These are phyloP conservation scores for Entomobrya proxima DNA, from an alignment of 2,888 invertebrate genomes.

Conservation along the genomic window DNA sequence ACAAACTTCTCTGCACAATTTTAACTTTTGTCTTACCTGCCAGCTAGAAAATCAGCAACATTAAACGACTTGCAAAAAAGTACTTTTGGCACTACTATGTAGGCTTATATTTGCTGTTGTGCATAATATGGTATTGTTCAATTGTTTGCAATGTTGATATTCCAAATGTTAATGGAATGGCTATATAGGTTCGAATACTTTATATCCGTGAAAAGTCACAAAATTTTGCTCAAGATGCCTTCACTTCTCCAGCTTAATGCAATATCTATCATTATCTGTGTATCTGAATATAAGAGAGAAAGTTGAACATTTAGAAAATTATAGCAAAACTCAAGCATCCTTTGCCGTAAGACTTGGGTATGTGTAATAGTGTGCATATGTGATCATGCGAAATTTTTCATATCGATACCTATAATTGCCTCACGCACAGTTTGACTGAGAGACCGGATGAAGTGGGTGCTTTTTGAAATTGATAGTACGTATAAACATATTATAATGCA, in stretches of 20 bases:
- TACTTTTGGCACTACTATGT: no score
- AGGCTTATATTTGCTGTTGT: no score
- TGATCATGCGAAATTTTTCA: background rate
- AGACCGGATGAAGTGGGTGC: background rate
- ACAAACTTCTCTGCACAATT: background rate
- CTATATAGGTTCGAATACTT: no score
- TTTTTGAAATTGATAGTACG: background rate
- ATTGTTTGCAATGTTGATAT: no score
- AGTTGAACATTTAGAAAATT: no score
- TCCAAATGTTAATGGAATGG: no score
- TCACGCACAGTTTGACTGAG: conserved; percentile 1
- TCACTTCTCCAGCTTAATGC: no score
- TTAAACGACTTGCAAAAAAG: background rate
- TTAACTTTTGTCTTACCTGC: conserved; percentile 28
- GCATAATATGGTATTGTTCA: no score
- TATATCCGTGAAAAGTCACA: no score
- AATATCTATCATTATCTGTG: no score
- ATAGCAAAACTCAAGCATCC: background rate
- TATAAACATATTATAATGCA: background rate
- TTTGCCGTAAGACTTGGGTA: background rate
- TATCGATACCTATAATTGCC: background rate
- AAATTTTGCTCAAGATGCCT: no score
- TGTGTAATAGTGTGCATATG: background rate
- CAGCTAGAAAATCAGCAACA: conserved; percentile 35
- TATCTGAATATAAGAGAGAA: no score